Base-by-base conservation (phyloP, 1,140 invertebrate genomes). In the Artemia franciscana region DNA sequence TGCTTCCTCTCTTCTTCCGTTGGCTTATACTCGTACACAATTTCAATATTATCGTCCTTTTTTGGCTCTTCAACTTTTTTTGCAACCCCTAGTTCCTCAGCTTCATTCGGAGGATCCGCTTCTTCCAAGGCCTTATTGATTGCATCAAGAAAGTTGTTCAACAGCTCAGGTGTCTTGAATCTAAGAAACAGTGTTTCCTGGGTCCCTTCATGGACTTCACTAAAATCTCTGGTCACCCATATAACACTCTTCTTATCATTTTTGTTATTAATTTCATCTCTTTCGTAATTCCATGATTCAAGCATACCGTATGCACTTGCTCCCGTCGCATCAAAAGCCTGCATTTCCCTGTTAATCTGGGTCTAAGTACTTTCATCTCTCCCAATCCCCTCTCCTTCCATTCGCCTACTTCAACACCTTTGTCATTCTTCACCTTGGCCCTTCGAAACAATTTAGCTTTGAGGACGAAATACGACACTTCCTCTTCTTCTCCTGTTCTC, bases 301-400 rank as follows among this genome's bases (percentile, higher is more conserved):
- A 73, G 67, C 87, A 91, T 21, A 91, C 78, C 71, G 90, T 91
- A 0, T 83, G 69, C 1, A 91, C 80, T 72, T 88, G 85, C 62
- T 93, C 88, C 9, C 90, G 77, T 24, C 89, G 77, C 89, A 93
- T 92, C 0, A 91, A 71, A 5, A 90, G 73, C 58, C 85, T 79
- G 56, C 87, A 71, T 70, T 85, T 86, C 7, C 78, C 77, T 2
- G 76, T 83, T 25, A 76, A 69, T 23, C 76, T 79, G 67, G 90
- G 80, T 63, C 80, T 80, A 2, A 94, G 73, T 51, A 95, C 79
- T 74, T 92, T 93, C 0, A 93, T 80, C 67, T 88, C 81, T 4
- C 91, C 90, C 26, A 89, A 69, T 2, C 90, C 90, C 26, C 90
- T 76, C 73, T 93, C 90, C 71, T 92, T 93, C 89, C 89, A 94